Evolutionary conservation across 2,797 vertebrate genomes (phyloP).

Genomic region (Merluccius polli): DNA sequence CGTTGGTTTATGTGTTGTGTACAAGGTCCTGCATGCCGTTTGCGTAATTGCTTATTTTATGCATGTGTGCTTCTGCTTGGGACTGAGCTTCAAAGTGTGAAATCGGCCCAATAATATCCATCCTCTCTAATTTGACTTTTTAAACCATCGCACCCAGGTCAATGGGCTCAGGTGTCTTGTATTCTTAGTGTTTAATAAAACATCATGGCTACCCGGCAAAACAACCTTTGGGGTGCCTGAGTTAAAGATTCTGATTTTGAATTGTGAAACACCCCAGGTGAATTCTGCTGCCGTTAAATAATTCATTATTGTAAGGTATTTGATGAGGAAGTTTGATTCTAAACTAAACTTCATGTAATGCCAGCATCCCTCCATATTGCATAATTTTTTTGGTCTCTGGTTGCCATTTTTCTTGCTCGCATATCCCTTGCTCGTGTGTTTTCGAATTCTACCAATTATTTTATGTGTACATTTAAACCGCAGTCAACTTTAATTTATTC

Average conservation of each 20-base stretch:
- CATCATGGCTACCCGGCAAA: slow-evolving; percentile 28
- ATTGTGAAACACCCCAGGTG: neutral
- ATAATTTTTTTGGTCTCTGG: neutral
- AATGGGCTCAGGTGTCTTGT: slow-evolving; percentile 24
- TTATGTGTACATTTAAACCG: too few species aligned
- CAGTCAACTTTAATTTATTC: too few species aligned
- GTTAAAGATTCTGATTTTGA: slow-evolving; percentile 4
- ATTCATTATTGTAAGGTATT: neutral
- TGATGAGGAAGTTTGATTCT: neutral
- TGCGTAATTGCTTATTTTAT: slow-evolving; percentile 2
- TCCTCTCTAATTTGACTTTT: neutral
- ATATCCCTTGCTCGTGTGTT: too few species aligned
- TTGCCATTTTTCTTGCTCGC: neutral
- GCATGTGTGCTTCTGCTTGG: slow-evolving; percentile 10
- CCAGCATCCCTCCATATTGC: neutral
- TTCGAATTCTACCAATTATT: too few species aligned
- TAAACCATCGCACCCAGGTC: neutral
- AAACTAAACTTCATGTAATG: neutral
- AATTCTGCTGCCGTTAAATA: neutral
- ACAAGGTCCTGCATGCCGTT: neutral
- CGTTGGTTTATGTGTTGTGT: neutral
- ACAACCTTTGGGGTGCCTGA: slow-evolving; percentile 5
- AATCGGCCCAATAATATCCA: neutral
- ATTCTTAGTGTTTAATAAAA: slow-evolving; percentile 41
- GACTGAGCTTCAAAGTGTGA: slow-evolving; percentile 3